phyloP scores from a whole-genome alignment of 2,888 invertebrate genomes.

The Apodemia duryi region DNA sequence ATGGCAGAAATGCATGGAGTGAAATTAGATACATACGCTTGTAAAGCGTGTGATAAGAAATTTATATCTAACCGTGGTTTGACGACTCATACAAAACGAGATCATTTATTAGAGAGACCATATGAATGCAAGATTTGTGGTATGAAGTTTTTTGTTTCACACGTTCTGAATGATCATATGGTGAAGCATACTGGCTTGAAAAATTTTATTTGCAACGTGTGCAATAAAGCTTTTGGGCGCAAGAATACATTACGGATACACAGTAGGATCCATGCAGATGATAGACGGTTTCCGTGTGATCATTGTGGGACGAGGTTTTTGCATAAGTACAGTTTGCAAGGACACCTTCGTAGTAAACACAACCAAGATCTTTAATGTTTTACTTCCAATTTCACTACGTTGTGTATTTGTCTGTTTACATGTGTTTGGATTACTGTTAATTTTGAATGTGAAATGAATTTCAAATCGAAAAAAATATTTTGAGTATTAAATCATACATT shows the following conservation, averaged over 20 bases:
- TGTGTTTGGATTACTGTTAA: too few species aligned
- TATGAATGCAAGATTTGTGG: conserved; percentile 73
- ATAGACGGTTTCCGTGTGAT: conserved; percentile 58
- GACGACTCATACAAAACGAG: conserved; percentile 62
- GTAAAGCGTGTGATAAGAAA: conserved; percentile 56
- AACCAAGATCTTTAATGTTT: neutral
- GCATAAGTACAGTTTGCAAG: conserved; percentile 62
- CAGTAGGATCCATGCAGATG: conserved; percentile 65
- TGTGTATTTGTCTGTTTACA: too few species aligned
- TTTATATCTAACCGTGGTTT: conserved; percentile 57
- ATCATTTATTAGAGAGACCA: conserved; percentile 67
- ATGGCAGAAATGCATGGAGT: conserved; percentile 60
- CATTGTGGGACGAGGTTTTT: conserved; percentile 55
- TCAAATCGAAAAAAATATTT: too few species aligned
- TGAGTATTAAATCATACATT: too few species aligned
- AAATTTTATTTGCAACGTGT: conserved; percentile 58
- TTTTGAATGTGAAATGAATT: too few species aligned
- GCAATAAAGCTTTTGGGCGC: conserved; percentile 63
- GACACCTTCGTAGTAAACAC: conserved; percentile 42
- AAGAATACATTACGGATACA: conserved; percentile 56
- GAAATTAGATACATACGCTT: conserved; percentile 57
- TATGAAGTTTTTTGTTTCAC: conserved; percentile 71
- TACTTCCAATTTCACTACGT: neutral
- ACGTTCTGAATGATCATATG: conserved; percentile 73
- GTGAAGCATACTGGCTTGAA: conserved; percentile 66